Evolutionary conservation across 1,140 invertebrate species (phyloP), one percentile per base, ranked within the genome.

Genomic region (Luehdorfia chinensis): DNA sequence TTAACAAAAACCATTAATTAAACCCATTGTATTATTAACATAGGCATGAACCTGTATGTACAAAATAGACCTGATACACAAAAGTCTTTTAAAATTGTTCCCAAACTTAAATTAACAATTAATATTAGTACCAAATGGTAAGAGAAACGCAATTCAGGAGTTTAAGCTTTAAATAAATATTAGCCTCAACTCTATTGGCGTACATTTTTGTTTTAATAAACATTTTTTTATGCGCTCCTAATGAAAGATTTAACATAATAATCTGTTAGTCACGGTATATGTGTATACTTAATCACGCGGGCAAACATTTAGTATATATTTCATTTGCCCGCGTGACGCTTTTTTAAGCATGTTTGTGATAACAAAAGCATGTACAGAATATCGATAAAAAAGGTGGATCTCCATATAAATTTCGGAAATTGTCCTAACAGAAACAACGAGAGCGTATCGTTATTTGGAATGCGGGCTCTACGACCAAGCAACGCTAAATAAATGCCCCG

Each of bases 211-310:
- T 21, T 65, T n/a, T 72, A 64, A 74, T 81, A 81, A 84, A 78
- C 64, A 81, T 59, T 70, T 76, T 78, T 84, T 80, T 76, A 84
- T 71, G 73, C 70, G 65, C 73, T 68, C 64, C 79, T 72, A 75
- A 67, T 55, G 63, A 66, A 54, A 61, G 65, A 66, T 63, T 66
- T 71, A 68, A 74, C 76, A 71, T 52, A 73, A 75, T 83, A 83
- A 80, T 66, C 56, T 65, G 71, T 77, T 69, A 66, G 76, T 80
- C 76, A 84, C 76, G 79, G 55, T 66, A 58, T 53, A 53, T 56
- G 62, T 74, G n/a, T n/a, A n/a, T n/a, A n/a, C n/a, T n/a, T n/a
- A n/a, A n/a, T n/a, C n/a, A n/a, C n/a, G 59, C 16, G 16, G 16
- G n/a, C 16, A n/a, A n/a, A 15, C 32, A n/a, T 73, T 70, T n/a